Base-by-base conservation (phyloP, 23 tunicate genomes). In the Ascidia mentula region DNA sequence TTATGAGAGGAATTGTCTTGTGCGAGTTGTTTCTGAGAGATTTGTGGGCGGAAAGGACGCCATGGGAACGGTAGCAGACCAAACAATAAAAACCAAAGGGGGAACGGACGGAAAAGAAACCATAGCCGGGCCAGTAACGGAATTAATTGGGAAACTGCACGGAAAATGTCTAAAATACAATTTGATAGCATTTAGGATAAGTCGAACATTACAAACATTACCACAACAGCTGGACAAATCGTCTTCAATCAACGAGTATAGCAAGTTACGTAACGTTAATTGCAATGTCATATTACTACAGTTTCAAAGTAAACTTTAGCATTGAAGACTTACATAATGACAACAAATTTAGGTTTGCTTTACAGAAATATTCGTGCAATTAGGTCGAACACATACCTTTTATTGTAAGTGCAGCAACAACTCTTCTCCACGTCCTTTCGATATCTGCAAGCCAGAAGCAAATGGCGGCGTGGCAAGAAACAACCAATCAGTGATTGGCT, bases 381-480 rank as follows among this genome's bases (percentile, higher is more conserved):
- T n/a, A n/a, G n/a, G n/a, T n/a, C n/a, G n/a, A n/a, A n/a, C n/a
- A n/a, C n/a, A n/a, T n/a, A n/a, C n/a, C n/a, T n/a, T n/a, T n/a
- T n/a, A n/a, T n/a, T n/a, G n/a, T n/a, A 53, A 5, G 65, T 53
- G 22, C 65, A 26, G 24, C 7, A 53, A 53, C 65, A 3, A 9
- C 24, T 28, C 24, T 53, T 28, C 13, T 53, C 65, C 7, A 53
- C 65, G 65, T 28, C 28, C 22, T 5, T 26, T 28, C 24, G 65
- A 26, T 9, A 42, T 12, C 15, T 12, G 15, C 22, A 53, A 53
- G 65, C 2, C 4, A 53, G 24, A 53, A 5, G 65, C 65, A 53
- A 53, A 53, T 53, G 65, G 65, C 65, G 65, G 65, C 65, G 65
- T 53, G 65, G 65, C 65, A 53, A 53, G 65, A 26, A 28, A 28